phyloP scores from a whole-genome alignment of 2,113 vertebrate species.

The Nymphicus hollandicus region DNA sequence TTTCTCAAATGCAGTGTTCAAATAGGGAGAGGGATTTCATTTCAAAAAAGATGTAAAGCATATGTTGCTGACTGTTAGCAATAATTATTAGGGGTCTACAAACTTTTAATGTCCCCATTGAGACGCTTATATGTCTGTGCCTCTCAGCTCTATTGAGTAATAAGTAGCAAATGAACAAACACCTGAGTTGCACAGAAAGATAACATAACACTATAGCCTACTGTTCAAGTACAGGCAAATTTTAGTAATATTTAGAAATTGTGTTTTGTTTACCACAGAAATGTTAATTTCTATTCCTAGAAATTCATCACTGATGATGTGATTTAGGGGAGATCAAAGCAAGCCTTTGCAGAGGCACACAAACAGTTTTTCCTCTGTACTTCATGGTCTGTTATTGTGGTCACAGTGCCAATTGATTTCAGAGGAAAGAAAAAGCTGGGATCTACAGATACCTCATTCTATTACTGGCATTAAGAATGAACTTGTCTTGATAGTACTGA shows the following conservation, averaged over 20 bases:
- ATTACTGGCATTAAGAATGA: not conserved
- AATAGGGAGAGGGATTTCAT: not conserved
- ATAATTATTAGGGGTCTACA: not conserved
- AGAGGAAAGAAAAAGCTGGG: not conserved
- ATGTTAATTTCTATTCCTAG: not conserved
- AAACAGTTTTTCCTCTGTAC: not conserved
- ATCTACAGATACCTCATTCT: not conserved
- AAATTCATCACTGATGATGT: not conserved
- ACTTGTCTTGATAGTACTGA: not conserved
- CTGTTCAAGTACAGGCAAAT: not conserved
- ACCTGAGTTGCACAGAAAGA: not conserved
- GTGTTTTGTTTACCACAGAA: not conserved
- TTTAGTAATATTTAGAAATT: not conserved
- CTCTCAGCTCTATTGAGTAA: not conserved
- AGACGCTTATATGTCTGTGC: rapidly evolving
- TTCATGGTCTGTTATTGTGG: not conserved
- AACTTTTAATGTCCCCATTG: rapidly evolving
- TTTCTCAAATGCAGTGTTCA: not conserved
- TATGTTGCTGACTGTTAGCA: not conserved
- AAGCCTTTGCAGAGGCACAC: not conserved
- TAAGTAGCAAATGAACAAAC: not conserved
- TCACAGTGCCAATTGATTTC: not conserved
- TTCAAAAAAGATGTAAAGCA: rapidly evolving
- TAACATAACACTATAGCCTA: not conserved
- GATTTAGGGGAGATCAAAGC: not conserved